Evolutionary conservation across 2,888 invertebrate genomes (phyloP), one percentile per base, ranked within the genome.

Genomic region (Drosophila cognata): DNA sequence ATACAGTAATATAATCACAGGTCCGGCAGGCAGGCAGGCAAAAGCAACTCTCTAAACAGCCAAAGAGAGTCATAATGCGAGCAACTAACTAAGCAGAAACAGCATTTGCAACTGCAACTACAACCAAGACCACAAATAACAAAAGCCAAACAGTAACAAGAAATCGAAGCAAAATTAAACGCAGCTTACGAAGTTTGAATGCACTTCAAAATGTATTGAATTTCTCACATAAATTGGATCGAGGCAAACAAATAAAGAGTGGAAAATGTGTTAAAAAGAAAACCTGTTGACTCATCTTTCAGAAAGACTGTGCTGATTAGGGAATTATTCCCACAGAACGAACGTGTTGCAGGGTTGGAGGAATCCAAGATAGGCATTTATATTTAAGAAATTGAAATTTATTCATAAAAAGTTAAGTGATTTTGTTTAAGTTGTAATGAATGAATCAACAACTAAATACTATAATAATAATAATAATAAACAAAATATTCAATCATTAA

Each of bases 11-110:
- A 72, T 82, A 87, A 87, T 84, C 84, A 74, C 65, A 71, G 59
- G 74, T 74, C 74, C 74, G 74, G 74, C 69, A 64, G 31, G 10
- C 31, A 52, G 76, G 65, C 67, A 59, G 57, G 55, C 71, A 57
- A 74, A 56, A 74, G 71, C 78, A 82, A 67, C 84, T 84, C 84
- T 87, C 75, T 80, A 82, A 84, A 87, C 80, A 74, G 79, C 67
- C 74, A 80, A 87, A 82, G 77, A 82, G 84, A 87, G 80, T 74
- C 80, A 82, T 87, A 84, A 84, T 77, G 68, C 82, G 75, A 75
- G 82, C 82, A 75, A 85, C 78, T 16, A 46, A 8, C 46, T 79
- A 68, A 79, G 61, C 68, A 71, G 71, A 75, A 78, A 79, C 78
- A 74, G 51, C 79, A 79, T 79, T 79, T 78, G 79, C 78, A 78